Percentiles rank a stretch among this genome's conserved stretches.
These are phyloP conservation scores for Rhinogobio ventralis DNA, from an alignment of 2,797 vertebrate species.

Conservation along the genomic window DNA sequence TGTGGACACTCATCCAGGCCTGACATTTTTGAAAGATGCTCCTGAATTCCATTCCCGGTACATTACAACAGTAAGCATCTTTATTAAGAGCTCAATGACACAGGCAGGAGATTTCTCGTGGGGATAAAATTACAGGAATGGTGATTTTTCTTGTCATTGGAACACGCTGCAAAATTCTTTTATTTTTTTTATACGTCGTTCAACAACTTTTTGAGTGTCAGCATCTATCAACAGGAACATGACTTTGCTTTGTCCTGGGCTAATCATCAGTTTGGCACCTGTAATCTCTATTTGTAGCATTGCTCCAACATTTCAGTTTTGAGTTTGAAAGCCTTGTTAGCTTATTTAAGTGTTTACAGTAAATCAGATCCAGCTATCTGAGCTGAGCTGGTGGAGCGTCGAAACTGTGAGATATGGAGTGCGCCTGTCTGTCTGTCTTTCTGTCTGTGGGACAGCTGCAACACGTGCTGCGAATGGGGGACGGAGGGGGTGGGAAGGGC, in stretches of 20 bases:
- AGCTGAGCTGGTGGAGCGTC: conserved; percentile 1
- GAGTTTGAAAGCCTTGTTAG: conserved; percentile 28
- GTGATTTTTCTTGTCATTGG: conserved; percentile 1
- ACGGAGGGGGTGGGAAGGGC: conserved; percentile 22
- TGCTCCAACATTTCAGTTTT: conserved; percentile 19
- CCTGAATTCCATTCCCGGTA: conserved; percentile 99
- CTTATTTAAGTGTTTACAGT: conserved; percentile 29
- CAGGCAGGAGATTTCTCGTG: neutral
- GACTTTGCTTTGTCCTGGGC: conserved; percentile 25
- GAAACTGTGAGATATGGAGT: conserved; percentile 48
- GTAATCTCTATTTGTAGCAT: conserved; percentile 32
- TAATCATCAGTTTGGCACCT: conserved; percentile 17
- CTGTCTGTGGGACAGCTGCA: conserved; percentile 63
- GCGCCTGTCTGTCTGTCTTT: conserved; percentile 45
- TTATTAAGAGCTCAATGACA: neutral
- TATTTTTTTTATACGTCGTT: neutral
- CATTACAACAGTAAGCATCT: conserved; percentile 91
- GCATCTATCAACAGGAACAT: neutral
- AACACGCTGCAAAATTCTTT: neutral
- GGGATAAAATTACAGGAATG: neutral
- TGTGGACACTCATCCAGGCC: conserved; percentile 95
- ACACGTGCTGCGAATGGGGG: conserved; percentile 53
- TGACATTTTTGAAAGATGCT: conserved; percentile 98
- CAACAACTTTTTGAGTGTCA: neutral
- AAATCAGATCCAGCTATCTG: conserved; percentile 28